Conservation (phyloP, 2,888 invertebrate genomes). For the Parelbella ahira region DNA sequence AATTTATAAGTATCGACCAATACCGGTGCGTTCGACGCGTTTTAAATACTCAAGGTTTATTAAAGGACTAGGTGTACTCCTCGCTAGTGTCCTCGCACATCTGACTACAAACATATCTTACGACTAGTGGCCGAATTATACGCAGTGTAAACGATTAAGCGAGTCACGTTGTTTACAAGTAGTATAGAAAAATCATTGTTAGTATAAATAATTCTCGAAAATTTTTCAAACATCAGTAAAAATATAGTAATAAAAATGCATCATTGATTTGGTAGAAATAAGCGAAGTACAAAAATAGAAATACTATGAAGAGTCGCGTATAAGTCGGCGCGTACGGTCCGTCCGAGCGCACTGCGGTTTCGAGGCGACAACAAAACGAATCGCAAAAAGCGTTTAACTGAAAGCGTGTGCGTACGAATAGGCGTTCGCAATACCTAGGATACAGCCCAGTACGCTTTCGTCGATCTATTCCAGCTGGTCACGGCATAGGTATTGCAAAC, state of each 20-base stretch:
- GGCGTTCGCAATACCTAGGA: too few relatives aligned
- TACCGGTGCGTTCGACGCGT: background rate
- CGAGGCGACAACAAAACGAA: too few relatives aligned
- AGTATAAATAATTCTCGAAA: slow-evolving; percentile 1
- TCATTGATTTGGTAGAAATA: slow-evolving; percentile 1
- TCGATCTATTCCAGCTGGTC: too few relatives aligned
- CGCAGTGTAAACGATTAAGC: slow-evolving; percentile 4
- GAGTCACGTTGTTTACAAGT: too few relatives aligned
- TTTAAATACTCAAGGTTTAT: background rate
- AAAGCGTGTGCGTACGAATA: too few relatives aligned
- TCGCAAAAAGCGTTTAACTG: too few relatives aligned
- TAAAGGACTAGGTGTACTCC: background rate
- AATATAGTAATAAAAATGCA: background rate
- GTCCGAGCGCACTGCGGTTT: too few relatives aligned
- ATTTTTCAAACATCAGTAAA: background rate
- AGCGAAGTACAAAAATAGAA: slow-evolving; percentile 15
- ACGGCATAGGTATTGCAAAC: too few relatives aligned
- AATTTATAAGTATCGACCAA: background rate
- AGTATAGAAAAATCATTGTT: slow-evolving; percentile 3
- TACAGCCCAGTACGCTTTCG: too few relatives aligned
- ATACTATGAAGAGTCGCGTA: slow-evolving; percentile 13
- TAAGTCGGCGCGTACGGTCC: slow-evolving; percentile 11
- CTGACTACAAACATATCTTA: slow-evolving; percentile 1
- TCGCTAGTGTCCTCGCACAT: too few relatives aligned
- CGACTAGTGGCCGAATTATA: slow-evolving; percentile 6